Evolutionary conservation across 2,797 vertebrate genomes (phyloP), one percentile per base, ranked within the genome.

Genomic region (Champsocephalus esox): DNA sequence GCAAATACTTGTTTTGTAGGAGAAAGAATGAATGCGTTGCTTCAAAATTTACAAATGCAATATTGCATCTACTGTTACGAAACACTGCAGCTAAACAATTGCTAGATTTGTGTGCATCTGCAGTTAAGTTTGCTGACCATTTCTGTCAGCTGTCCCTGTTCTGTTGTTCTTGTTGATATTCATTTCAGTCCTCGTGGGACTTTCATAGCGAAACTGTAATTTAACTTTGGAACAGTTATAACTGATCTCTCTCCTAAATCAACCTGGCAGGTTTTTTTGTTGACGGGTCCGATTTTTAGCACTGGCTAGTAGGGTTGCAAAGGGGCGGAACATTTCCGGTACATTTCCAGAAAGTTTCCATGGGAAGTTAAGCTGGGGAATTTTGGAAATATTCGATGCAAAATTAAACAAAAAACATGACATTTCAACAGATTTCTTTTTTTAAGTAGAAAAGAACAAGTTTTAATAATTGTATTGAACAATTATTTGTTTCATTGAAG

Each of bases 1-100:
- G 17, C 21, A 12, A 48, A 66, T 49, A 32, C 44, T 81, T 34
- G 17, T 54, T 49, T 62, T 12, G 52, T 62, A 12, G 19, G 51
- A 61, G 45, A 51, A 72, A 48, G 10, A 59, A 10, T 21, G 21
- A 38, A 16, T 62, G 19, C 17, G 55, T 45, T 41, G 43, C 43
- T 17, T 66, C 45, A 1, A 51, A 51, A 45, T 45, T 9, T 50
- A 28, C 17, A 24, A 41, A 21, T 52, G 12, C 14, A 24, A 3
- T 46, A 9, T 58, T 21, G 2, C 19, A 52, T 17, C 12, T n/a
- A 3, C 13, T 32, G 16, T 32, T 19, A 41, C 2, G 44, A 34
- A 34, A 9, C 12, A 38, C 51, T 13, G 43, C 54, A 54, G 41
- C 28, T 3, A 11, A 54, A 49, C 12, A 12, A 4, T 9, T 49